phyloP scores from a whole-genome alignment of 2,888 invertebrate genomes.

The Alsophila aescularia region DNA sequence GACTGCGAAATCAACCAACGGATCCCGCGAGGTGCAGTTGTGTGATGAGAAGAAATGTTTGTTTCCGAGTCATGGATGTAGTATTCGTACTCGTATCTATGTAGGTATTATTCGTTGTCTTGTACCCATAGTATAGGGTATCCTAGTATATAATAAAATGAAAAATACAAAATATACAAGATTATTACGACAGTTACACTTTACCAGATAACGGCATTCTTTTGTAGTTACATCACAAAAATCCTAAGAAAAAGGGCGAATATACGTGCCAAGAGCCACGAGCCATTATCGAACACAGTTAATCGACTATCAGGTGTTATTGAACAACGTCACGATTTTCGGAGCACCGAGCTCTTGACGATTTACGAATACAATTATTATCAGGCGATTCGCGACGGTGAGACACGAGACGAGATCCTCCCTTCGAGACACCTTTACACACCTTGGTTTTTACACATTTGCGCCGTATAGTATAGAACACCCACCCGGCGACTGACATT shows the following conservation, averaged over 20 bases:
- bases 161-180: no score
- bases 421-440: no score
- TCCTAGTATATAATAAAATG: no score
- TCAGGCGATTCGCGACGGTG: slow-evolving; percentile 1
- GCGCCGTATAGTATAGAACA: slow-evolving; percentile 40
- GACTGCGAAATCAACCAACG: no score
- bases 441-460: no score
- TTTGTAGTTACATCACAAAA: neutral
- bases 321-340: neutral
- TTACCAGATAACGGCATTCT: neutral
- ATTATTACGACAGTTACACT: neutral
- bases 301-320: slow-evolving; percentile 4
- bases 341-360: neutral
- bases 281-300: slow-evolving; percentile 12
- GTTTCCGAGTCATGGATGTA: no score
- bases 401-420: slow-evolving; percentile 1
- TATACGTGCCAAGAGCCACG: slow-evolving; percentile 28
- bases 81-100: no score
- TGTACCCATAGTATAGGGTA: no score
- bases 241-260: slow-evolving; percentile 10
- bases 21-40: no score
- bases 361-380: slow-evolving; percentile 16
- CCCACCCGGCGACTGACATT: slow-evolving; percentile 51
- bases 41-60: no score
- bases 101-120: no score